Base-by-base conservation (phyloP, 2,888 invertebrate species). In the Chaitophorus viminalis region DNA sequence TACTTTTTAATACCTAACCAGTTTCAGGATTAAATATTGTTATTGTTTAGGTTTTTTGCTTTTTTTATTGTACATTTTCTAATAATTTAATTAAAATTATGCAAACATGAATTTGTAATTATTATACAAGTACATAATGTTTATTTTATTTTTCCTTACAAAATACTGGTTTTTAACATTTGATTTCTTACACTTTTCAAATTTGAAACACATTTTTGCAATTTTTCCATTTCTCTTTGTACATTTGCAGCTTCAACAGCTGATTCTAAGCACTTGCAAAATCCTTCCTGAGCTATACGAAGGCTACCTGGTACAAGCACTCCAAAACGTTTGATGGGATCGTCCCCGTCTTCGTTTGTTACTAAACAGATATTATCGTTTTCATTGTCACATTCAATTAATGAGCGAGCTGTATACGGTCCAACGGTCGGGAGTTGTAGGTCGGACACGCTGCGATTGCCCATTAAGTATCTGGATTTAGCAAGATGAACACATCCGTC, bases 241-340 rank as follows among this genome's bases (percentile, higher is more conserved):
- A 95, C 91, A 92, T 95, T 96, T 0, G 94, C 94, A 91, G 94
- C 93, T 91, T 95, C 94, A 21, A 94, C 93, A 65, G 94, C 92
- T 91, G 94, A 93, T 89, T 94, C 94, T 14, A 96, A 90, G 2
- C 95, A 93, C 90, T 94, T 94, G 90, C 94, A 94, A 91, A 96
- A 98, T 90, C 94, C 93, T 84, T 93, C 93, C 91, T 96, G 96
- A 0, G 97, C 96, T 90, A 93, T 93, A 90, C 95, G 94, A 90
- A 98, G 92, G 91, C 95, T 94, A 90, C 95, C 94, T 0, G 97
- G 97, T 0, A 97, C 96, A 65, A 98, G 92, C 70, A 96, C 94
- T 21, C 97, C 97, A 92, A 97, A 98, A 97, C 97, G 97, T 89
- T 94, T 94, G 54, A 97, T 91, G 0, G 97, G 97, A 91, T 97